These are phyloP conservation scores for Lampropteryx suffumata DNA, from an alignment of 2,888 invertebrate species.

Conservation along the genomic window DNA sequence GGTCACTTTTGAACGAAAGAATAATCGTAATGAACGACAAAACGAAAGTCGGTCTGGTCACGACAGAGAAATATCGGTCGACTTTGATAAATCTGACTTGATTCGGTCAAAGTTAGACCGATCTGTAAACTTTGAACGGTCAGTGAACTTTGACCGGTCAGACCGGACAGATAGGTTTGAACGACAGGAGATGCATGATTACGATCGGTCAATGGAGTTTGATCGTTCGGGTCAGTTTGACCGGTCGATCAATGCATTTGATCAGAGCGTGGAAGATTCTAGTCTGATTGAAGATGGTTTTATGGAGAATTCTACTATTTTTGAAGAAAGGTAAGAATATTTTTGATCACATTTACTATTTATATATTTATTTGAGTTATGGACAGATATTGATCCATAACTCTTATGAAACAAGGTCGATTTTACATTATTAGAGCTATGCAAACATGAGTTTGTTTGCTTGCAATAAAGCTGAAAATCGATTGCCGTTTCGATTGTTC, in stretches of 20 bases:
- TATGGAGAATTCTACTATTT: constrained; percentile 60
- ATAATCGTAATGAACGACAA: constrained; percentile 7
- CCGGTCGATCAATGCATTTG: constrained; percentile 28
- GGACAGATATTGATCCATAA: too few species aligned
- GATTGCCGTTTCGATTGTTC: not conserved
- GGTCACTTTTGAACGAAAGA: not conserved
- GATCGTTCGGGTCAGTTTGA: constrained; percentile 29
- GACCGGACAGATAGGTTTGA: constrained; percentile 15
- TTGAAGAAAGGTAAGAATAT: constrained; percentile 74
- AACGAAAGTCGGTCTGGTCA: constrained; percentile 11
- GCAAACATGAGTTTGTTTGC: too few species aligned
- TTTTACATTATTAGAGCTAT: too few species aligned
- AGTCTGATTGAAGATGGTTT: constrained; percentile 60
- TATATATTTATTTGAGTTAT: too few species aligned
- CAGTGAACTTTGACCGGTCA: constrained; percentile 20
- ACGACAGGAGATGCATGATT: constrained; percentile 12
- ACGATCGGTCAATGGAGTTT: constrained; percentile 18
- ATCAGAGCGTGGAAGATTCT: constrained; percentile 48
- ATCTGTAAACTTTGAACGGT: constrained; percentile 19
- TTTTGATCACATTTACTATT: too few species aligned
- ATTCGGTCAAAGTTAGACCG: constrained; percentile 8
- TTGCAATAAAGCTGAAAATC: constrained; percentile 6
- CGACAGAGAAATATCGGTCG: not conserved
- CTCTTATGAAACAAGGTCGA: too few species aligned
- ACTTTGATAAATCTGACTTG: constrained; percentile 1